Conservation (phyloP, 2,888 invertebrate genomes). For the Sphaeridia pumilis region DNA sequence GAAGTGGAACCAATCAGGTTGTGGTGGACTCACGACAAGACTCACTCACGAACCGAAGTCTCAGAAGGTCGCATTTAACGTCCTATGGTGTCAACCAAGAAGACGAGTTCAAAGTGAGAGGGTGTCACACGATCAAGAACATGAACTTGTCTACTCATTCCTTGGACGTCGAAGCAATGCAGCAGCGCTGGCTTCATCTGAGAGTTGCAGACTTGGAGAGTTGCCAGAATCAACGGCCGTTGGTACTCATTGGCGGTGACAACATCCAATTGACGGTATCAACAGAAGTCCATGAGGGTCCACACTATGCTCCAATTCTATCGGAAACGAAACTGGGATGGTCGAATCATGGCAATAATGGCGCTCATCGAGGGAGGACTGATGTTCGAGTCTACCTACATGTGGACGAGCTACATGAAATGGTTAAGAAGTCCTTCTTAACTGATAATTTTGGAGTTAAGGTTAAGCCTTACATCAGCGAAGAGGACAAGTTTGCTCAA, state of each 20-base stretch:
- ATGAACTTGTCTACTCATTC: constrained; percentile 9
- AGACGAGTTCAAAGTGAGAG: neutral
- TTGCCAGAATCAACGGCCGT: neutral
- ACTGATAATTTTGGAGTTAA: constrained; percentile 2
- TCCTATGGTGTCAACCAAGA: neutral
- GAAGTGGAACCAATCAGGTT: neutral
- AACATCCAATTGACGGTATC: constrained; percentile 5
- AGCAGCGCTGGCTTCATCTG: constrained; percentile 7
- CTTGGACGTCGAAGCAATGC: neutral
- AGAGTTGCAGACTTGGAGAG: neutral
- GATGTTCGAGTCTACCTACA: neutral
- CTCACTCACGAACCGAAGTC: neutral
- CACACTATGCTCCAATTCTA: constrained; percentile 6
- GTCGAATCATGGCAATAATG: constrained; percentile 8
- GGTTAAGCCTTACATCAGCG: neutral
- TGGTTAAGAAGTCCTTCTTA: neutral
- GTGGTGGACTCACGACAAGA: neutral
- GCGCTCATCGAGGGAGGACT: neutral
- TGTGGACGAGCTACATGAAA: neutral
- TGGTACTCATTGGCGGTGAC: constrained; percentile 16
- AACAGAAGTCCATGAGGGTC: neutral
- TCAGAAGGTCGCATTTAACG: neutral
- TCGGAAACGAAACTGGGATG: constrained; percentile 12
- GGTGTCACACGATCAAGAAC: constrained; percentile 1
- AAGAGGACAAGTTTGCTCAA: neutral